Percentiles rank a stretch among this genome's conserved stretches.
These are phyloP conservation scores for Tanytarsus gracilentus DNA, from an alignment of 2,888 invertebrate genomes.

Conservation along the genomic window DNA sequence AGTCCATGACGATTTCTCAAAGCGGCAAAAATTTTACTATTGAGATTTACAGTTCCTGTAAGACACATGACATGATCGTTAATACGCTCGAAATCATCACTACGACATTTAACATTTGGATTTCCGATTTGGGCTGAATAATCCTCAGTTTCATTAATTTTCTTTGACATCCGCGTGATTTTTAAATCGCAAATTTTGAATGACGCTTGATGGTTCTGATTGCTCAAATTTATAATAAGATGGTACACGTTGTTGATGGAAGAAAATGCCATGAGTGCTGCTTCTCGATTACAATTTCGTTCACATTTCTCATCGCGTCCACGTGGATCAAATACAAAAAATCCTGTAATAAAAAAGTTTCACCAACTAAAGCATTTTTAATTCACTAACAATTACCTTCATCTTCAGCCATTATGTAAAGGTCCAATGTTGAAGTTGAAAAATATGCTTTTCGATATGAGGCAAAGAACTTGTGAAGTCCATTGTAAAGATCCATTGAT, in stretches of 20 bases:
- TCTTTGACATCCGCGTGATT: background rate
- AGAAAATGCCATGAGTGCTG: conserved; percentile 44
- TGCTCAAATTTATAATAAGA: conserved; percentile 37
- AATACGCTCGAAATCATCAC: conserved; percentile 48
- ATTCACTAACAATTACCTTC: too few relatives aligned
- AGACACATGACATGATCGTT: conserved; percentile 50
- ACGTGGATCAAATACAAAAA: conserved; percentile 55
- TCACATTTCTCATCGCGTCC: conserved; percentile 36
- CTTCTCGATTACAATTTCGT: conserved; percentile 43
- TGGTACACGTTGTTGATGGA: conserved; percentile 38
- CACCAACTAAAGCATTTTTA: too few relatives aligned
- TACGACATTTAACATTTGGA: conserved; percentile 37
- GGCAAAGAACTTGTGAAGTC: conserved; percentile 49
- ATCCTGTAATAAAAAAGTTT: too few relatives aligned
- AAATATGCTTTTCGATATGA: conserved; percentile 48
- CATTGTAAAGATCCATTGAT: conserved; percentile 44
- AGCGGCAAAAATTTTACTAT: conserved; percentile 51
- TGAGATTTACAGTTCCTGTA: conserved; percentile 50
- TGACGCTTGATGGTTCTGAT: conserved; percentile 29
- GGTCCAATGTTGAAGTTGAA: conserved; percentile 40
- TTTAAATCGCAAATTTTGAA: conserved; percentile 1
- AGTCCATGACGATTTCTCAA: conserved; percentile 52
- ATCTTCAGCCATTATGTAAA: conserved; percentile 51
- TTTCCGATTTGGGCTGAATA: background rate
- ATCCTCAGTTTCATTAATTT: background rate